Evolutionary conservation across 2,797 vertebrate species (phyloP), one percentile per base, ranked within the genome.

Genomic region (Lutjanus argentimaculatus): DNA sequence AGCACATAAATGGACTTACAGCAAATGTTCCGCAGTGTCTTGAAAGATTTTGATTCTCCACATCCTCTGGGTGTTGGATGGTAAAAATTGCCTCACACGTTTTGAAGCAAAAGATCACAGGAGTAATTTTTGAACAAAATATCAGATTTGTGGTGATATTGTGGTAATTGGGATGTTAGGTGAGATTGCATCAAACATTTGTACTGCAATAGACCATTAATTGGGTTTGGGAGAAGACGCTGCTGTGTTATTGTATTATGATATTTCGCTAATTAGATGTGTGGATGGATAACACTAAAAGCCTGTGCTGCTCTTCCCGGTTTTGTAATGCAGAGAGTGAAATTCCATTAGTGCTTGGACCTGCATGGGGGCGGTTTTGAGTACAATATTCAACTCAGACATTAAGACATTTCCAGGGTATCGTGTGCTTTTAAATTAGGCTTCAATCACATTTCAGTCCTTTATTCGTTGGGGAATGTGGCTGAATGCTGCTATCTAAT

Each of bases 221-320:
- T 94, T 93, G 80, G 84, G 82, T 91, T 90, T 89, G 81, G 87
- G 82, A 84, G 89, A 80, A 85, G 89, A 91, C 57, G 66, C 85
- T 66, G 80, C 84, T 67, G 79, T 64, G 76, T 94, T 94, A 90
- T 93, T 90, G 88, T 91, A 84, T 86, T 85, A 84, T 89, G 85
- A 91, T 91, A 91, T 92, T 92, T 90, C 85, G 61, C 86, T 94
- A 92, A 94, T 94, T 93, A 90, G 88, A 91, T 85, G 72, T 73
- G 43, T 78, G 81, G 82, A 75, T 71, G 82, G 84, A 92, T 91
- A 90, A 83, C 21, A 42, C 84, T 82, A 83, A 91, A 91, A 90
- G 80, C 82, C 85, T 74, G 65, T 36, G 76, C 81, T 77, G 71
- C 71, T 84, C 75, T 89, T 83, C 81, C 84, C 67, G 36, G 55